Evolutionary conservation across 2,888 invertebrate genomes (phyloP).

Genomic region (Nematopogon swammerdamellus): DNA sequence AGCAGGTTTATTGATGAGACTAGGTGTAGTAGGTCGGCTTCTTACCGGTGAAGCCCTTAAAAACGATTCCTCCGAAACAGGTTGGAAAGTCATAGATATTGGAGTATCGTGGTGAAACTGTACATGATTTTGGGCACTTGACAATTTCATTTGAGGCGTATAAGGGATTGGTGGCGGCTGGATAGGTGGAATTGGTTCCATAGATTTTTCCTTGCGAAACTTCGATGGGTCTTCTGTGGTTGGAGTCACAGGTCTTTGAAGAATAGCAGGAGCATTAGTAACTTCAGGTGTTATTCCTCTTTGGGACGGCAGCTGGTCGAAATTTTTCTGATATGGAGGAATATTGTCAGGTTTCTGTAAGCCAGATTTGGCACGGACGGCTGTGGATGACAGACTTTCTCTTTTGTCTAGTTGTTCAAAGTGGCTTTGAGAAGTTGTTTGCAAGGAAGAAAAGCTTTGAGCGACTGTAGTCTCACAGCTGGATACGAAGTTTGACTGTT

Average conservation of each 20-base stretch:
- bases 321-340: slow-evolving; percentile 63
- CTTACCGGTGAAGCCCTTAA: slow-evolving; percentile 52
- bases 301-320: slow-evolving; percentile 57
- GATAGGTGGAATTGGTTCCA: slow-evolving; percentile 20
- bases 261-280: slow-evolving; percentile 34
- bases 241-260: slow-evolving; percentile 40
- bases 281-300: slow-evolving; percentile 57
- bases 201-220: slow-evolving; percentile 29
- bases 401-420: slow-evolving; percentile 40
- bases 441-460: slow-evolving; percentile 34
- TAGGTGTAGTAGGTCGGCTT: slow-evolving; percentile 65
- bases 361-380: slow-evolving; percentile 43
- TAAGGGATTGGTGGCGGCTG: slow-evolving; percentile 16
- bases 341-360: slow-evolving; percentile 61
- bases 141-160: slow-evolving; percentile 17
- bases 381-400: slow-evolving; percentile 29
- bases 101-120: slow-evolving; percentile 48
- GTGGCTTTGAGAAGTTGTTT: slow-evolving; percentile 37
- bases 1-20: slow-evolving; percentile 70
- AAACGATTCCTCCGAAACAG: slow-evolving; percentile 55
- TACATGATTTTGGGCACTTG: slow-evolving; percentile 20
- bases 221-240: slow-evolving; percentile 33
- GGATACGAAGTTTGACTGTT: slow-evolving; percentile 1
- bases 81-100: slow-evolving; percentile 63
- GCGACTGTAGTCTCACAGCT: slow-evolving; percentile 14